These are phyloP conservation scores for Enteromius anoplus DNA, from an alignment of 2,797 vertebrate genomes.

Conservation along the genomic window DNA sequence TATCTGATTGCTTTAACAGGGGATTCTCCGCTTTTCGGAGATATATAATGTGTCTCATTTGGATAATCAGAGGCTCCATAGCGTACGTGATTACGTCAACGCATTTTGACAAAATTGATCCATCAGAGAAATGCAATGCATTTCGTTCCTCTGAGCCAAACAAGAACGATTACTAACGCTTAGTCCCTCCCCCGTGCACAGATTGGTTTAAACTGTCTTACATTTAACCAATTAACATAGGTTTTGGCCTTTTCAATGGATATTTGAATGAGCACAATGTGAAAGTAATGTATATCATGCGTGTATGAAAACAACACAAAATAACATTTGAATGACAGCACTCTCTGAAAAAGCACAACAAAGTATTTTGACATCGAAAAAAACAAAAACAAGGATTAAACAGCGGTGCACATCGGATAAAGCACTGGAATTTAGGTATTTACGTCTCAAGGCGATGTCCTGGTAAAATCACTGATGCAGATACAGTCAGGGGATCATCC, in stretches of 20 bases:
- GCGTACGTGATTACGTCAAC: neutral
- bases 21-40: too few relatives aligned
- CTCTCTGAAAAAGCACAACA: too few relatives aligned
- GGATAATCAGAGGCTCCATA: neutral
- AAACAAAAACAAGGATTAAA: too few relatives aligned
- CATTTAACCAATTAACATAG: neutral
- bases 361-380: too few relatives aligned
- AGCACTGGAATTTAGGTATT: too few relatives aligned
- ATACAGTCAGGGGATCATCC: too few relatives aligned
- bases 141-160: neutral
- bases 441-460: accelerated
- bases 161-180: neutral
- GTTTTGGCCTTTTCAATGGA: neutral
- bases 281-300: neutral
- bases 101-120: neutral
- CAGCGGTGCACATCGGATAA: too few relatives aligned
- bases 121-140: neutral
- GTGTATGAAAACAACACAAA: too few relatives aligned
- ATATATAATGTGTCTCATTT: neutral
- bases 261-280: neutral
- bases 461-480: too few relatives aligned
- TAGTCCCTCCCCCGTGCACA: neutral
- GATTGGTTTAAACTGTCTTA: neutral
- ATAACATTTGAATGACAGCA: neutral
- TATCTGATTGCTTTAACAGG: neutral